Evolutionary conservation across 2,888 invertebrate species (phyloP).

Genomic region (Agrotis ipsilon): DNA sequence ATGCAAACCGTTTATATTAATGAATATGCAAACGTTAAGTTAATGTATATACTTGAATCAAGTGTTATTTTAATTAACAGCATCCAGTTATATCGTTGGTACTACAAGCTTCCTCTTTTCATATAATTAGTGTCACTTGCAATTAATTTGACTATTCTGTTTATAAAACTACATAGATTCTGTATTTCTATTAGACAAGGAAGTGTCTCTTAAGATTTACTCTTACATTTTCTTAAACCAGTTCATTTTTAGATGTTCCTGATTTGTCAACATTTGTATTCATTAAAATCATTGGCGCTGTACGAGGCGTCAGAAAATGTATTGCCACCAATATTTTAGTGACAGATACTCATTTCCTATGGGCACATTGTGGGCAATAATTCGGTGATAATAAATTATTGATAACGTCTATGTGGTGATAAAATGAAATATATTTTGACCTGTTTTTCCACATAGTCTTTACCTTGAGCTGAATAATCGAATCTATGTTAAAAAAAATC

Average conservation of each 20-base stretch:
- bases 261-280: neutral
- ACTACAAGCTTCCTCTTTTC: neutral
- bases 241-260: neutral
- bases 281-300: slow-evolving; percentile 18
- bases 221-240: neutral
- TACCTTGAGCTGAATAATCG: neutral
- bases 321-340: slow-evolving; percentile 32
- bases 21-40: slow-evolving; percentile 13
- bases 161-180: no score
- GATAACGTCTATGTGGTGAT: neutral
- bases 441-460: neutral
- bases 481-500: neutral
- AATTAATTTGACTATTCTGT: no score
- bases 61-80: neutral
- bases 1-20: slow-evolving; percentile 3
- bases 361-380: neutral
- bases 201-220: neutral
- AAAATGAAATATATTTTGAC: neutral
- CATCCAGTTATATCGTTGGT: no score
- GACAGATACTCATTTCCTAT: slow-evolving; percentile 43
- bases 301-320: slow-evolving; percentile 3
- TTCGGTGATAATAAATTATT: neutral
- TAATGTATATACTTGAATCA: slow-evolving; percentile 12
- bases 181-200: no score
- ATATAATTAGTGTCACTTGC: no score